phyloP scores from a whole-genome alignment of 2,888 invertebrate species.

The Gymnocheta viridis region DNA sequence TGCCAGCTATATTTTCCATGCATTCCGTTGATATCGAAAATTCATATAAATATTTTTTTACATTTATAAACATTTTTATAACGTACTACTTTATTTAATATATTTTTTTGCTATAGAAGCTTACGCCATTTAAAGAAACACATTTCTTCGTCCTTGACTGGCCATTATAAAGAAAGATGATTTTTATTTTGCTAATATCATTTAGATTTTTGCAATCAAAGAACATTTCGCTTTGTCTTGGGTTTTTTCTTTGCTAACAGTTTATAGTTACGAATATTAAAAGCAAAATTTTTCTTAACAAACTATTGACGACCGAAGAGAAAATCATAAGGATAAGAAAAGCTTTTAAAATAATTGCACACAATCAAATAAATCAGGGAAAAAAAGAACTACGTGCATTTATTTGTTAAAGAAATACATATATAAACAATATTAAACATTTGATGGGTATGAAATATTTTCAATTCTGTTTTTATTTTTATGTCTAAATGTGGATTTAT shows the following conservation, averaged over 20 bases:
- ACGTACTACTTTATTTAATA: too few species aligned
- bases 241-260: background rate
- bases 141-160: conserved; percentile 12
- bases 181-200: conserved; percentile 30
- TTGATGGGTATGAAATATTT: too few species aligned
- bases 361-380: conserved; percentile 36
- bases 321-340: conserved; percentile 50
- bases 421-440: too few species aligned
- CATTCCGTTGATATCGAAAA: too few species aligned
- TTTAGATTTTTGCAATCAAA: conserved; percentile 39
- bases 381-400: conserved; percentile 20
- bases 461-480: too few species aligned
- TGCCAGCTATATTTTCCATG: too few species aligned
- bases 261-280: conserved; percentile 17
- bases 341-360: conserved; percentile 66
- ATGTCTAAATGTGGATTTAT: too few species aligned
- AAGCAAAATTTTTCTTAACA: conserved; percentile 12
- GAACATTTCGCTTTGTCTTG: conserved; percentile 25
- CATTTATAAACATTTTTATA: too few species aligned
- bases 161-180: background rate
- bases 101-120: too few species aligned
- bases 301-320: conserved; percentile 15
- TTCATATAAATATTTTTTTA: too few species aligned
- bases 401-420: background rate
- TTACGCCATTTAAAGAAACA: background rate